Base-by-base conservation (phyloP, 92 coral and sea anemone species). In the Actinernus sp. region DNA sequence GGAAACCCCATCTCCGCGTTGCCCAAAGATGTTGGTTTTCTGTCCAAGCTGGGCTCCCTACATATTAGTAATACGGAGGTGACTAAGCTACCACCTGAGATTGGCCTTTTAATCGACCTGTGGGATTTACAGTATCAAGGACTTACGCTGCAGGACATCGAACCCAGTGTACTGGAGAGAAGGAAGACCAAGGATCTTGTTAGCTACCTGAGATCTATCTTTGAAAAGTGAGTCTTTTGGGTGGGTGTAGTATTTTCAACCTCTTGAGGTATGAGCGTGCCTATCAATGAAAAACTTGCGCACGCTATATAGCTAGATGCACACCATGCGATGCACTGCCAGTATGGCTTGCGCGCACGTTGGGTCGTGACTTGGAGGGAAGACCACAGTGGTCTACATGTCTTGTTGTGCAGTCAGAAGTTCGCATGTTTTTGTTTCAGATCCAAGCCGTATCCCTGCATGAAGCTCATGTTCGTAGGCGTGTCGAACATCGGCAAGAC, bases 391-490 rank as follows among this genome's bases (percentile, higher is more conserved):
- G n/a, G n/a, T n/a, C n/a, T n/a, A n/a, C n/a, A n/a, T n/a, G n/a
- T n/a, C n/a, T n/a, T n/a, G n/a, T n/a, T n/a, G n/a, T n/a, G n/a
- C n/a, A n/a, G n/a, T n/a, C n/a, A n/a, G n/a, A n/a, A 18, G 26
- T 49, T 13, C 2, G 18, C 13, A 52, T 24, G 36, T 26, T 29
- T 46, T 2, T 31, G 11, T 28, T 41, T 12, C 64, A 95, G 99
- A 34, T 87, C 99, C 2, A 86, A 70, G 49, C 97, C 99, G 13
- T 86, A 95, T 71, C 99, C 97, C 24, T 92, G 91, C 65, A 95
- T 95, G 97, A 95, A 95, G 88, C 69, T 95, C 19, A 95, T 95
- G 99, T 95, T 95, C 71, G 99, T 95, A 0, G 99, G 99, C 20
- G 93, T 95, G 53, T 85, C 99, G 18, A 95, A 95, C 79, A 95